Evolutionary conservation across 2,888 invertebrate genomes (phyloP).

Genomic region (Platynereis dumerilii): DNA sequence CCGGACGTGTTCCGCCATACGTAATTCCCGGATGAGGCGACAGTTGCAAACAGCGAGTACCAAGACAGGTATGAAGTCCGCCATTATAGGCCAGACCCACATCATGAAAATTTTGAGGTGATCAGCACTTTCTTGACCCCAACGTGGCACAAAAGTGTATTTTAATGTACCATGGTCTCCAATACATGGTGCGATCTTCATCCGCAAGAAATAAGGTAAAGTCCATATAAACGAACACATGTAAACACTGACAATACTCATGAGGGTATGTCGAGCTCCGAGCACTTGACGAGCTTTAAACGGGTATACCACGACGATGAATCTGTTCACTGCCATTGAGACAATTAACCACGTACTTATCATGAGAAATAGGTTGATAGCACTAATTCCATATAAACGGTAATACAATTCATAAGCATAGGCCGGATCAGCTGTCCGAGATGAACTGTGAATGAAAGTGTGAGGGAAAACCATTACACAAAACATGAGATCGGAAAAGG

Average conservation of each 20-base stretch:
- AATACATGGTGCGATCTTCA: slow-evolving; percentile 5
- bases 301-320: slow-evolving; percentile 78
- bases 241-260: slow-evolving; percentile 72
- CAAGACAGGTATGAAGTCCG: slow-evolving; percentile 52
- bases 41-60: slow-evolving; percentile 54
- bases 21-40: slow-evolving; percentile 51
- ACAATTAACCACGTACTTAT: slow-evolving; percentile 79
- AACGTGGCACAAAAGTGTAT: slow-evolving; percentile 9
- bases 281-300: slow-evolving; percentile 68
- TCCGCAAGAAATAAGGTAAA: slow-evolving; percentile 65
- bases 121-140: neutral
- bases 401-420: slow-evolving; percentile 48
- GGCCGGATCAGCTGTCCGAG: slow-evolving; percentile 68
- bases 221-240: slow-evolving; percentile 73
- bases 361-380: slow-evolving; percentile 66
- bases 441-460: slow-evolving; percentile 47
- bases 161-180: neutral
- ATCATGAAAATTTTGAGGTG: slow-evolving; percentile 22
- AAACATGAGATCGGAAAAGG: slow-evolving; percentile 74
- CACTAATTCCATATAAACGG: slow-evolving; percentile 46
- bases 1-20: slow-evolving; percentile 46
- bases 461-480: slow-evolving; percentile 68
- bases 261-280: slow-evolving; percentile 68
- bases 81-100: slow-evolving; percentile 51
- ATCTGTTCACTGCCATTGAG: slow-evolving; percentile 76